Percentiles rank a stretch among this genome's conserved stretches.
These are phyloP conservation scores for Ptychochromis oligacanthus DNA, from an alignment of 2,113 vertebrate genomes.

Conservation along the genomic window DNA sequence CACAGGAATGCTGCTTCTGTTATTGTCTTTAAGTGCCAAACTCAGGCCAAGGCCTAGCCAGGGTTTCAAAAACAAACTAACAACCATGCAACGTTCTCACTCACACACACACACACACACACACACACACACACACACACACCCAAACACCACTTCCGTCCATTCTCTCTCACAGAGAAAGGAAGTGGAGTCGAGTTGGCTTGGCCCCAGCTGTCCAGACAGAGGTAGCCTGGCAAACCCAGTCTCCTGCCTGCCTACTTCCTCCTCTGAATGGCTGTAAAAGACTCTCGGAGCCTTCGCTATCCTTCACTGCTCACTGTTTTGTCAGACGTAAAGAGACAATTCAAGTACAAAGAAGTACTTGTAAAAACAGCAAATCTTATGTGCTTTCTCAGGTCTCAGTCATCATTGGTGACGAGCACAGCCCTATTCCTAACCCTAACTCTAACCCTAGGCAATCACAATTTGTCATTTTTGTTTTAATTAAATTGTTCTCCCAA, in stretches of 20 bases:
- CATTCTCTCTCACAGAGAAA: constrained; percentile 73
- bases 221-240: constrained; percentile 33
- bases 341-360: constrained; percentile 2
- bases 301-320: neutral
- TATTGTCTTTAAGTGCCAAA: constrained; percentile 71
- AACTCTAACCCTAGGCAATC: neutral
- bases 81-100: constrained; percentile 49
- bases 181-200: constrained; percentile 66
- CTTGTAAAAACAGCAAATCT: too few species aligned
- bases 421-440: neutral
- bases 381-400: neutral
- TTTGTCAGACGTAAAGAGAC: neutral
- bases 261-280: constrained; percentile 23
- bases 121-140: constrained; percentile 28
- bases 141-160: constrained; percentile 70
- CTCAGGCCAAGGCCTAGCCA: constrained; percentile 60
- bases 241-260: constrained; percentile 25
- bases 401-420: neutral
- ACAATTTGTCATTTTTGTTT: neutral
- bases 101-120: constrained; percentile 27
- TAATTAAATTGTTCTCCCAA: too few species aligned
- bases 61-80: constrained; percentile 69
- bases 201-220: constrained; percentile 62
- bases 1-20: constrained; percentile 63
- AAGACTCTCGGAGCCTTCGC: constrained; percentile 16